Evolutionary conservation across 2,888 invertebrate genomes (phyloP), one percentile per base, ranked within the genome.

Genomic region (Acrobasis repandana): DNA sequence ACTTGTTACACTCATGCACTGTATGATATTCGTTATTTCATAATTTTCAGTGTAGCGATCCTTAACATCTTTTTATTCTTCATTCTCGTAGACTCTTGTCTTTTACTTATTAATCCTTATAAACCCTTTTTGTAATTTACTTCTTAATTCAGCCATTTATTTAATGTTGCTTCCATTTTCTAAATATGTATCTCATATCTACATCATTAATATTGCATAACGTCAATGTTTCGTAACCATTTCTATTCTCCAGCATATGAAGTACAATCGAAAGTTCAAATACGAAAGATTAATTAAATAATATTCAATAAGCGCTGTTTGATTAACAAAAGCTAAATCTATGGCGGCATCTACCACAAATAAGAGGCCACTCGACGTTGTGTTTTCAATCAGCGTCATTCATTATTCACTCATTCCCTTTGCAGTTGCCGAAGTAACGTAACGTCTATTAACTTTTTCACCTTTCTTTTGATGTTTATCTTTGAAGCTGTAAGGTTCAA

Each of bases 271-370:
- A 66, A 88, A 90, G 88, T 43, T 90, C 84, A 89, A 89, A 88
- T 82, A 85, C 74, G 76, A 79, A 85, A 85, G 83, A 90, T 89
- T 90, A 90, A 90, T 91, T 89, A 86, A 89, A 88, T 90, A 86
- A 83, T 86, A 85, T 88, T 90, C 83, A 89, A 89, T 90, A 87
- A 88, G 77, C 84, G 83, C 82, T 88, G 86, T 90, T 90, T 90
- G 89, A 88, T 88, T 88, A 89, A 90, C 88, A 90, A 90, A 89
- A 84, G 86, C 81, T 80, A 89, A 90, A 92, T 92, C 90, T 87
- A 79, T 72, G 88, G 87, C 91, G 91, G 91, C 91, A 91, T 91
- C 91, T 91, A 88, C 86, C 85, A 86, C 81, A 90, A 90, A 90
- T 86, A 86, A 82, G 78, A 77, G 82, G 73, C 83, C 82, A 85